A percentile compares a stretch with the other conserved stretches of the same genome.
These are phyloP conservation scores for Labroides dimidiatus DNA, from an alignment of 2,797 vertebrate genomes.

Conservation along the genomic window DNA sequence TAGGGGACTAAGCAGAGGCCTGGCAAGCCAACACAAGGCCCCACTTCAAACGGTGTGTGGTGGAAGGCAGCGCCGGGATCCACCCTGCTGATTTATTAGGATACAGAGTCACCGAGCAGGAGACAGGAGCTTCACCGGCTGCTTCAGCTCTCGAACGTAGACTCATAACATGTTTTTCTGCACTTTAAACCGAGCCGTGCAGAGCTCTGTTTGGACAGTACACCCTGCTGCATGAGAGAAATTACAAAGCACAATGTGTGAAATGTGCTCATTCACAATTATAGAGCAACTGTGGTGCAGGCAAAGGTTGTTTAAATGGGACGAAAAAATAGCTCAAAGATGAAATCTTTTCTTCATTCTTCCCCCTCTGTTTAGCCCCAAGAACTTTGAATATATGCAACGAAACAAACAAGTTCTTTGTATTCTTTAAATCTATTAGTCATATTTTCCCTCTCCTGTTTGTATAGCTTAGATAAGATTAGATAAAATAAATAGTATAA, in stretches of 20 bases:
- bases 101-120: constrained; percentile 69
- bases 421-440: too few relatives aligned
- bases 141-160: constrained; percentile 40
- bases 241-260: constrained; percentile 34
- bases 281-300: constrained; percentile 15
- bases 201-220: constrained; percentile 50
- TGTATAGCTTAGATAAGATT: too few relatives aligned
- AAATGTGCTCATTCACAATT: constrained; percentile 29
- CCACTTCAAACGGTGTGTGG: constrained; percentile 73
- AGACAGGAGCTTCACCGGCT: constrained; percentile 46
- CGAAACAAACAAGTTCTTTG: too few relatives aligned
- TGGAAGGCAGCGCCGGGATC: constrained; percentile 67
- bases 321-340: constrained; percentile 1
- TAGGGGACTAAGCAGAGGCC: constrained; percentile 60
- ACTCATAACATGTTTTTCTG: constrained; percentile 52
- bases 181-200: constrained; percentile 50
- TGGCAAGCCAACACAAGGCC: constrained; percentile 48
- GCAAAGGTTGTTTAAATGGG: neutral
- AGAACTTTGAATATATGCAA: too few relatives aligned
- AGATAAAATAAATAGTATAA: too few relatives aligned
- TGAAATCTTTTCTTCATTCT: too few relatives aligned
- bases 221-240: constrained; percentile 34
- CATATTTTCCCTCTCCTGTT: too few relatives aligned
- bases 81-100: constrained; percentile 81
- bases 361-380: too few relatives aligned